phyloP scores from a whole-genome alignment of 2,113 vertebrate genomes.

The Clarias macrocephalus region DNA sequence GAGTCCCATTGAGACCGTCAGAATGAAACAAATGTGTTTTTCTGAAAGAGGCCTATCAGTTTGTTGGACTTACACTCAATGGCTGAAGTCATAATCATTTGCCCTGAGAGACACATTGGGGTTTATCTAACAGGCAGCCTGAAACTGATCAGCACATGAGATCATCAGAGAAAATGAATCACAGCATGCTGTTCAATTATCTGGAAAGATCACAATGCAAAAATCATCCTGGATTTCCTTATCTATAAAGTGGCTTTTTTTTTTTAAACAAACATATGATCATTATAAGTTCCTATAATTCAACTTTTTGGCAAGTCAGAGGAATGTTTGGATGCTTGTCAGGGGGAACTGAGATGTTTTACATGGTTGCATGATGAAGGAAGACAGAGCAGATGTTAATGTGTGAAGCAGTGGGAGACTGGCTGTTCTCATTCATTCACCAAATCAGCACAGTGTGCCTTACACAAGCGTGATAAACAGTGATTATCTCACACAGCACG shows the following conservation, averaged over 20 bases:
- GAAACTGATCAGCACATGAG: slow-evolving; percentile 15
- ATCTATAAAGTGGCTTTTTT: neutral
- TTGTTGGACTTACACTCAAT: slow-evolving; percentile 3
- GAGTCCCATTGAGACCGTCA: slow-evolving; percentile 55
- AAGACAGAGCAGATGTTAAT: slow-evolving; percentile 42
- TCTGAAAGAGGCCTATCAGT: slow-evolving; percentile 37
- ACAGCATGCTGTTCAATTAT: slow-evolving; percentile 1
- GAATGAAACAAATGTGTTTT: slow-evolving; percentile 63
- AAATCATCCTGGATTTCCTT: neutral
- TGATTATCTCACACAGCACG: slow-evolving; percentile 35
- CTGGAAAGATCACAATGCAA: neutral
- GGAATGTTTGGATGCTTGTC: neutral
- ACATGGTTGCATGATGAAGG: slow-evolving; percentile 33
- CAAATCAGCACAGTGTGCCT: slow-evolving; percentile 51
- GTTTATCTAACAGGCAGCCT: slow-evolving; percentile 7
- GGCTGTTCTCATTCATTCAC: slow-evolving; percentile 51
- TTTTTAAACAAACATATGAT: neutral
- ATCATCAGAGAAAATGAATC: slow-evolving; percentile 10
- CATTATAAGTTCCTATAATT: neutral
- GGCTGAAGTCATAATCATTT: slow-evolving; percentile 19
- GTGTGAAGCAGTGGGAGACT: slow-evolving; percentile 18
- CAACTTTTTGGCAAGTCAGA: neutral
- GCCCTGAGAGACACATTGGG: slow-evolving; percentile 7
- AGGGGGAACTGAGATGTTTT: slow-evolving; percentile 17
- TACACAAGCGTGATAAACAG: slow-evolving; percentile 35